Evolutionary conservation across 2,888 invertebrate genomes (phyloP).

Genomic region (Pemphredon lugubris): DNA sequence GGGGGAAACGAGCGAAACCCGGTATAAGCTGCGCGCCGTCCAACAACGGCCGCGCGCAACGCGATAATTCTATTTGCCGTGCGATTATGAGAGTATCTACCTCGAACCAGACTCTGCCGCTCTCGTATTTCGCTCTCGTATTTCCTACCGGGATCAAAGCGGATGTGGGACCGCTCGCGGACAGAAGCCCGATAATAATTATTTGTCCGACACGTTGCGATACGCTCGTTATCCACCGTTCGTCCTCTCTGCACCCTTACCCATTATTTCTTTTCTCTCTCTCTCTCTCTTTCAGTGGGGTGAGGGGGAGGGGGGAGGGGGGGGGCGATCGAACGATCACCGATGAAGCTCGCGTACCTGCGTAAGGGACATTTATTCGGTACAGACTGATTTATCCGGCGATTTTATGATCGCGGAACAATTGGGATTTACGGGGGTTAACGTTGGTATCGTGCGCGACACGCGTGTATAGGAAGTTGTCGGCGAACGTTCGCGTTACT

Average conservation of each 20-base stretch:
- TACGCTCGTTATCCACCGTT: constrained; percentile 66
- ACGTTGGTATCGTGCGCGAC: too few relatives aligned
- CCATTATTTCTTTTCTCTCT: constrained; percentile 26
- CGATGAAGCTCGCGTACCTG: constrained; percentile 1
- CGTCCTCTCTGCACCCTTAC: constrained; percentile 30
- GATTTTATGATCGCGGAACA: too few relatives aligned
- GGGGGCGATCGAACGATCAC: constrained; percentile 57
- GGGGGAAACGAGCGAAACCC: constrained; percentile 68
- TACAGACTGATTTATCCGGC: too few relatives aligned
- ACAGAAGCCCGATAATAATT: constrained; percentile 77
- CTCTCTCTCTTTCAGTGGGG: constrained; percentile 11
- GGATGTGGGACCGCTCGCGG: constrained; percentile 68
- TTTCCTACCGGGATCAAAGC: constrained; percentile 74
- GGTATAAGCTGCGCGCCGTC: constrained; percentile 63
- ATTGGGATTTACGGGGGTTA: too few relatives aligned
- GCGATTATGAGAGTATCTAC: constrained; percentile 80
- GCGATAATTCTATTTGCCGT: constrained; percentile 80
- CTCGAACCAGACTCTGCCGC: constrained; percentile 73
- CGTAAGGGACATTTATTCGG: too few relatives aligned
- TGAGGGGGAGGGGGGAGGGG: too few relatives aligned
- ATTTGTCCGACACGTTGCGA: constrained; percentile 73
- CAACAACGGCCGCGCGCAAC: constrained; percentile 67
- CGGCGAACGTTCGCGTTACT: too few relatives aligned
- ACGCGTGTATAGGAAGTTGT: too few relatives aligned
- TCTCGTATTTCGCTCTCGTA: constrained; percentile 70